phyloP scores from a whole-genome alignment of 2,888 invertebrate genomes.

The Cerastis leucographa region DNA sequence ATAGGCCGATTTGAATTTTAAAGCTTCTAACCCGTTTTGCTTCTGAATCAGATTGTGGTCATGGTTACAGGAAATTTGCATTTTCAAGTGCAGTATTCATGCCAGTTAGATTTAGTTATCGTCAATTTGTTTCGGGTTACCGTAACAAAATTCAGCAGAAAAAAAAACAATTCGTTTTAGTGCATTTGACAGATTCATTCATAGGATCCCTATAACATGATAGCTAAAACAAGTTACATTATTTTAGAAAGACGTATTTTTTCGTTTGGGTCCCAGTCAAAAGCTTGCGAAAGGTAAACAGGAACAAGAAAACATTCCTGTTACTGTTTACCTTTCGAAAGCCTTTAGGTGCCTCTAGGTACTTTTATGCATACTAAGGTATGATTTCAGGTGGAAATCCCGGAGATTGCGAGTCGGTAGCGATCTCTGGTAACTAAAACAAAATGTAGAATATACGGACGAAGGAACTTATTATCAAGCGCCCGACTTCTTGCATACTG shows the following conservation, averaged over 20 bases:
- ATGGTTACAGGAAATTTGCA: constrained; percentile 43
- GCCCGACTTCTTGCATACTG: background rate
- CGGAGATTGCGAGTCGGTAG: background rate
- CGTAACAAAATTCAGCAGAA: background rate
- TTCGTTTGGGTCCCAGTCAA: background rate
- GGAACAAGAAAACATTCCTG: too few relatives aligned
- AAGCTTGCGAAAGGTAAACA: too few relatives aligned
- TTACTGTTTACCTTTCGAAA: background rate
- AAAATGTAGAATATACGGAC: background rate
- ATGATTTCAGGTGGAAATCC: background rate
- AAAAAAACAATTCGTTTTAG: background rate
- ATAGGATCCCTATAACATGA: background rate
- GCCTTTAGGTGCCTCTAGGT: background rate
- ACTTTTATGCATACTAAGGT: background rate
- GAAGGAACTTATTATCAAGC: background rate
- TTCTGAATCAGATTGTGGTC: constrained; percentile 43
- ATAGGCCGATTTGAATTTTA: constrained; percentile 27
- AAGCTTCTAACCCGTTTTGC: constrained; percentile 4
- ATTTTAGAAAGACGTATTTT: background rate
- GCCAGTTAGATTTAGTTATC: background rate
- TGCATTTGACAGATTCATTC: background rate
- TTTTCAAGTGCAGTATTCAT: constrained; percentile 17
- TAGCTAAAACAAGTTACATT: background rate
- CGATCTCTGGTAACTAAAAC: background rate
- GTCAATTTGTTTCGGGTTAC: background rate